Conservation (phyloP, 2,113 vertebrate genomes). For the Limanda limanda region DNA sequence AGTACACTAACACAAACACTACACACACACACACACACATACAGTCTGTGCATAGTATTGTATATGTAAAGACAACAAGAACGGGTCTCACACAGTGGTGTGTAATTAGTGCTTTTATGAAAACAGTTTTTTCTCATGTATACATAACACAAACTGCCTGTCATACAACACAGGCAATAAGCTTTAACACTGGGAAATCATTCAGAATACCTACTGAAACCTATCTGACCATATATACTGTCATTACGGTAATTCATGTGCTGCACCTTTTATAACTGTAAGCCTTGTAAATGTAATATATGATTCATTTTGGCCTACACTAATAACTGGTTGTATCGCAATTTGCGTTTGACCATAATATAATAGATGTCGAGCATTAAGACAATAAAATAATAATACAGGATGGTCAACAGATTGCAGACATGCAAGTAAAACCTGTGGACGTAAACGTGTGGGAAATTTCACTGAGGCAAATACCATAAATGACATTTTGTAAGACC, state of each 20-base stretch:
- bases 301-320: too few relatives aligned
- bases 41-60: not conserved
- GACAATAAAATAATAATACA: not conserved
- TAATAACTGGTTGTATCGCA: too few relatives aligned
- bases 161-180: constrained; percentile 1
- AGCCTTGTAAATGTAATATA: too few relatives aligned
- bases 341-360: too few relatives aligned
- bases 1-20: not conserved
- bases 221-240: constrained; percentile 7
- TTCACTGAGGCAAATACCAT: not conserved
- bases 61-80: constrained; percentile 1
- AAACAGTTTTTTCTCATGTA: constrained; percentile 41
- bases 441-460: constrained; percentile 12
- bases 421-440: not conserved
- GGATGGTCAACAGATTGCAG: not conserved
- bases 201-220: constrained; percentile 15
- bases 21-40: not conserved
- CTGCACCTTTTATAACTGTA: not conserved
- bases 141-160: constrained; percentile 12
- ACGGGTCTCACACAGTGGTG: not conserved
- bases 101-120: constrained; percentile 50
- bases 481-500: not conserved
- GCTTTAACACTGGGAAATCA: constrained; percentile 38
- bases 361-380: not conserved
- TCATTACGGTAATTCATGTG: constrained; percentile 31